Evolutionary conservation across 2,888 invertebrate species (phyloP).

Genomic region (Acanthosepion lycidas): DNA sequence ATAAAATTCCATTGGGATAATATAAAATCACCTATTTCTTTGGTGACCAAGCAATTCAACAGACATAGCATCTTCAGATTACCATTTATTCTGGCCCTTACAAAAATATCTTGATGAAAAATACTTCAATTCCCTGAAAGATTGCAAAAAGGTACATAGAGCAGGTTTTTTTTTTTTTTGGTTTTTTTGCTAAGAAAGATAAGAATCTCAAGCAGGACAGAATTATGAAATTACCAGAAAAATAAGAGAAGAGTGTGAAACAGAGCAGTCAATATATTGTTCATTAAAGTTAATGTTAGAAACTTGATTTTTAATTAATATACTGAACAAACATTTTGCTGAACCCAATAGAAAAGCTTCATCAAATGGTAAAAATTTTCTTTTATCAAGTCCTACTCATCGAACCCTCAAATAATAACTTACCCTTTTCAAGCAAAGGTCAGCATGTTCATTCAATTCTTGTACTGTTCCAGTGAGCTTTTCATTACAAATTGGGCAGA

Average conservation of each 20-base stretch:
- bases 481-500: conserved; percentile 88
- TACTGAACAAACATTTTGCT: too few relatives aligned
- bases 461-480: conserved; percentile 80
- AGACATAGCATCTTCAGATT: too few relatives aligned
- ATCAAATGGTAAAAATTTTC: too few relatives aligned
- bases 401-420: neutral
- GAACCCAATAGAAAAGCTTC: too few relatives aligned
- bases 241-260: neutral
- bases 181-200: neutral
- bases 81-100: too few relatives aligned
- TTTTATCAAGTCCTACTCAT: neutral
- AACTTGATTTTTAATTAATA: too few relatives aligned
- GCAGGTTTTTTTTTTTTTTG: neutral
- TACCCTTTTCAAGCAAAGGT: conserved; percentile 79
- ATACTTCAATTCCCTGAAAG: neutral
- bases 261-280: neutral
- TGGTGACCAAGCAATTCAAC: too few relatives aligned
- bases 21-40: too few relatives aligned
- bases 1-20: too few relatives aligned
- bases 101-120: too few relatives aligned
- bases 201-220: neutral
- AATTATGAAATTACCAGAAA: neutral
- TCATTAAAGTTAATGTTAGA: too few relatives aligned
- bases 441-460: conserved; percentile 84
- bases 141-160: neutral